Evolutionary conservation across 37 sponge, comb jelly and placozoan species (phyloP).

Genomic region (Ephydatia muelleri): DNA sequence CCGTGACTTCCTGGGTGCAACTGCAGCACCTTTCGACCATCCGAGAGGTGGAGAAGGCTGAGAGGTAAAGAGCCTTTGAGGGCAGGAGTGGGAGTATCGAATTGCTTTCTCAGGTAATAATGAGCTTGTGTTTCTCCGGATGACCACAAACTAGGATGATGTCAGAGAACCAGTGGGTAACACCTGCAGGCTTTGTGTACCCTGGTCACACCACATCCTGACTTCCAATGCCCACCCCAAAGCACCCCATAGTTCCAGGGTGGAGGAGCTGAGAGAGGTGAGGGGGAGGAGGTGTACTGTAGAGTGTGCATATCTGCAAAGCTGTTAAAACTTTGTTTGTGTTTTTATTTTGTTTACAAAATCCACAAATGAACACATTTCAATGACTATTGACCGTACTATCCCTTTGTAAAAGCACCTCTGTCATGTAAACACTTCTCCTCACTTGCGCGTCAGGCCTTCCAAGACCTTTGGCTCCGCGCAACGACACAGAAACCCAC

Average conservation of each 20-base stretch:
- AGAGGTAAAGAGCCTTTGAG: background rate
- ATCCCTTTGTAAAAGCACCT: background rate
- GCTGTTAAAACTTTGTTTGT: too few relatives aligned
- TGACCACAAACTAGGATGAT: conserved; percentile 7
- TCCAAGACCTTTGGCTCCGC: conserved; percentile 80
- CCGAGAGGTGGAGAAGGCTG: conserved; percentile 27
- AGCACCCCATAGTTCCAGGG: conserved; percentile 48
- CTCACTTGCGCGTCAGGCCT: conserved; percentile 49
- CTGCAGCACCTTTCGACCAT: conserved; percentile 66
- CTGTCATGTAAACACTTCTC: background rate
- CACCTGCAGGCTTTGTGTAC: conserved; percentile 69
- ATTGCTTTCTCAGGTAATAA: background rate
- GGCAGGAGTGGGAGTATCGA: background rate
- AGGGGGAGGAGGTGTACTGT: background rate
- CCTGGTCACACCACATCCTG: conserved; percentile 54
- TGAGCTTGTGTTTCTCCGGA: background rate
- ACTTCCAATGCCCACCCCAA: conserved; percentile 58
- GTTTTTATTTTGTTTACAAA: background rate
- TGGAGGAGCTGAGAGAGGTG: conserved; percentile 73
- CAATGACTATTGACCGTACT: too few relatives aligned
- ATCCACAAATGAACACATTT: too few relatives aligned
- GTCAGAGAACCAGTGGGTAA: conserved; percentile 45
- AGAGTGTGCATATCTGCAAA: too few relatives aligned
- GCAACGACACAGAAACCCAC: conserved; percentile 77
- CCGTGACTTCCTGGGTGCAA: conserved; percentile 76